Conservation (phyloP, 1,140 invertebrate species). For the Drosophila pruinosa region DNA sequence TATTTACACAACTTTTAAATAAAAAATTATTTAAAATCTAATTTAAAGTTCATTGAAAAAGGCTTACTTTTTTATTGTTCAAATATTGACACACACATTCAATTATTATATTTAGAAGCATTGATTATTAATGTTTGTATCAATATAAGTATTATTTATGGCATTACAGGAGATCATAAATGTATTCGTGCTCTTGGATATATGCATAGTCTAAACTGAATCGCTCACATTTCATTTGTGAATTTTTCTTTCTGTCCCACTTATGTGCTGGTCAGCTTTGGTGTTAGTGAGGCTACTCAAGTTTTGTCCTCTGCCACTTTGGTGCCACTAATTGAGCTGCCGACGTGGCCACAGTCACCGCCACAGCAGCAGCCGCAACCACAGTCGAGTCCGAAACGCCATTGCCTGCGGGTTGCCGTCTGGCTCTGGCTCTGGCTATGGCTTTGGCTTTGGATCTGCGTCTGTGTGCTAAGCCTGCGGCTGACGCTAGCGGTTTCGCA, state of each 20-base stretch:
- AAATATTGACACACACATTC: constrained; percentile 36
- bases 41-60: not conserved
- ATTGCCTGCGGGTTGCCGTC: constrained; percentile 30
- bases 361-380: constrained; percentile 7
- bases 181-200: not conserved
- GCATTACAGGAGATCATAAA: constrained; percentile 14
- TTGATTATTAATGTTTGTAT: constrained; percentile 17
- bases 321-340: constrained; percentile 73
- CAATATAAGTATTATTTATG: not conserved
- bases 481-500: constrained; percentile 29
- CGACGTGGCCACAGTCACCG: constrained; percentile 28
- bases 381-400: constrained; percentile 10
- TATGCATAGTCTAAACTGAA: constrained; percentile 19
- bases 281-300: constrained; percentile 37
- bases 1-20: constrained; percentile 33
- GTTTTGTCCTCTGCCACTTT: constrained; percentile 75
- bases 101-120: constrained; percentile 32
- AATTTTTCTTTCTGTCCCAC: not conserved
- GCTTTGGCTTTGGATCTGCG: not conserved
- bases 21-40: not conserved
- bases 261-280: not conserved
- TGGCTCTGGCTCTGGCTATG: not conserved
- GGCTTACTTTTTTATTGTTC: not conserved
- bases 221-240: constrained; percentile 6
- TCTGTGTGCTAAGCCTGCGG: constrained; percentile 21